Evolutionary conservation across 2,113 vertebrate species (phyloP).

Genomic region (Anarhynchus alexandrinus): DNA sequence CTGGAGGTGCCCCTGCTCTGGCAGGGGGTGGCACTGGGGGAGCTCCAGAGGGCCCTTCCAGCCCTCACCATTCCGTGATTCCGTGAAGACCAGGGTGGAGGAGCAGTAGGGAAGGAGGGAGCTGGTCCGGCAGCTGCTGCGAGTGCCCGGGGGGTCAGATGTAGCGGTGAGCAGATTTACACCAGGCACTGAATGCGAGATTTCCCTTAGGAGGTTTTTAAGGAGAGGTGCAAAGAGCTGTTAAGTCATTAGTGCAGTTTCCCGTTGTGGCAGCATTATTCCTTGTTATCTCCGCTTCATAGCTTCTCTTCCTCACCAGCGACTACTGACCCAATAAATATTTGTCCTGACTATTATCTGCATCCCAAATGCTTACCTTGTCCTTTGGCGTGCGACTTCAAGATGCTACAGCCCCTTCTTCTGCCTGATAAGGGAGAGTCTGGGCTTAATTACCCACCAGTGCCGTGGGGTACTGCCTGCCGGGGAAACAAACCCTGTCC

Average conservation of each 20-base stretch:
- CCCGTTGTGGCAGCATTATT: slow-evolving; percentile 36
- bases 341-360: slow-evolving; percentile 11
- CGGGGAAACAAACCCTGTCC: not conserved
- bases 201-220: slow-evolving; percentile 56
- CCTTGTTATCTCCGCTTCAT: slow-evolving; percentile 58
- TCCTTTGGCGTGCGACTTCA: not conserved
- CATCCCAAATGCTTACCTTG: not conserved
- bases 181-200: not conserved
- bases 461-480: not conserved
- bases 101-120: not conserved
- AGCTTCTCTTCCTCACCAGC: slow-evolving; percentile 5
- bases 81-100: not conserved
- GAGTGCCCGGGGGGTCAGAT: not conserved
- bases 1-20: no score
- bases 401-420: not conserved
- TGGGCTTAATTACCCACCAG: not conserved
- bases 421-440: not conserved
- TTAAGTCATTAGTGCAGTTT: slow-evolving; percentile 55
- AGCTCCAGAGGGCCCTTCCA: no score
- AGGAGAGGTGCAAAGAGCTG: slow-evolving; percentile 52
- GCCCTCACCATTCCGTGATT: no score
- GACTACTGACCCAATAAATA: slow-evolving; percentile 43
- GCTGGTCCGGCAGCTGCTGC: not conserved
- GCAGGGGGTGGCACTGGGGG: no score
- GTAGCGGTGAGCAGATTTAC: not conserved